Evolutionary conservation across 2,888 invertebrate species (phyloP).

Genomic region (Abrostola triplasia): DNA sequence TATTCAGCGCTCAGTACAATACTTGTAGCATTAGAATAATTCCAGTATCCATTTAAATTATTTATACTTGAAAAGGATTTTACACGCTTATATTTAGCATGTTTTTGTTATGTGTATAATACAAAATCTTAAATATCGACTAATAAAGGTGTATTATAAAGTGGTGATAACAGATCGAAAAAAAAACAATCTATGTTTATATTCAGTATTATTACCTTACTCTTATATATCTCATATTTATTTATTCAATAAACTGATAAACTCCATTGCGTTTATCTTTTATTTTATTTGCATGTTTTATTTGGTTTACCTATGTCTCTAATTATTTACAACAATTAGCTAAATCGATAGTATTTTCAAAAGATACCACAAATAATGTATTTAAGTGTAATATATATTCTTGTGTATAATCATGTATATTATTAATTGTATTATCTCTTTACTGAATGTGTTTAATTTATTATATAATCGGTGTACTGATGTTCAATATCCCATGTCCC

Average conservation of each 20-base stretch:
- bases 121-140: constrained; percentile 21
- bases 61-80: constrained; percentile 25
- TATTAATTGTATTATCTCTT: too few species aligned
- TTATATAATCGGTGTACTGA: too few species aligned
- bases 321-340: background rate
- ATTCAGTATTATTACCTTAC: constrained; percentile 47
- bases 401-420: too few species aligned
- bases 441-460: too few species aligned
- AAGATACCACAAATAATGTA: background rate
- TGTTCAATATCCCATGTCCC: too few species aligned
- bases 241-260: constrained; percentile 61
- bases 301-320: constrained; percentile 26
- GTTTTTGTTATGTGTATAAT: constrained; percentile 35
- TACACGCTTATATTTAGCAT: constrained; percentile 39
- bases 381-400: too few species aligned
- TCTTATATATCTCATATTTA: constrained; percentile 52
- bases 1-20: constrained; percentile 79
- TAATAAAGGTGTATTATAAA: constrained; percentile 9
- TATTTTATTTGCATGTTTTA: constrained; percentile 56
- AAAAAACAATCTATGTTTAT: constrained; percentile 13
- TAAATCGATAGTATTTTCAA: background rate
- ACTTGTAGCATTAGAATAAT: constrained; percentile 80
- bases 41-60: constrained; percentile 22
- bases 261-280: constrained; percentile 59
- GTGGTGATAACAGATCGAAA: constrained; percentile 20